A percentile compares a stretch with the other conserved stretches of the same genome.
These are phyloP conservation scores for Thaumetopoea pityocampa DNA, from an alignment of 1,140 invertebrate species.

Conservation along the genomic window DNA sequence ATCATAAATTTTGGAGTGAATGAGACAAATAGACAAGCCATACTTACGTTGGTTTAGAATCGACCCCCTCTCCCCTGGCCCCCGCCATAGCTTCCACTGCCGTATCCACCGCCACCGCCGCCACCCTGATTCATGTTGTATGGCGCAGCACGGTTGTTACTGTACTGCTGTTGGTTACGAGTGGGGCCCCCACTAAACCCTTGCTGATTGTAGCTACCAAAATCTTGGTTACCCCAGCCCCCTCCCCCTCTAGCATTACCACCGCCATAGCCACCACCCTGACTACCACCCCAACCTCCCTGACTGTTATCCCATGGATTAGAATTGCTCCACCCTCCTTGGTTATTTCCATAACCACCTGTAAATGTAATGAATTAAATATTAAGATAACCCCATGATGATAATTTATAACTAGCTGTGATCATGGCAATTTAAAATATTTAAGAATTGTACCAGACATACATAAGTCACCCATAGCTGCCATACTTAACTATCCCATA, in stretches of 20 bases:
- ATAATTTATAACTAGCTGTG: not conserved
- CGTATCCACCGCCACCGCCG: conserved; percentile 65
- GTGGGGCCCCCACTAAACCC: conserved; percentile 84
- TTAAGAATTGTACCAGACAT: too few species aligned
- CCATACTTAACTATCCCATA: too few species aligned
- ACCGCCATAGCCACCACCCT: conserved; percentile 55
- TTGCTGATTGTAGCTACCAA: conserved; percentile 86
- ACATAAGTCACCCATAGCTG: too few species aligned
- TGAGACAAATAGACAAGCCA: conserved; percentile 19
- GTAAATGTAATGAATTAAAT: too few species aligned
- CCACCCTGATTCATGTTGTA: conserved; percentile 79
- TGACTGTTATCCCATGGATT: conserved; percentile 65
- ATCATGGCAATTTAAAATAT: too few species aligned
- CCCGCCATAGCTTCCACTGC: conserved; percentile 50
- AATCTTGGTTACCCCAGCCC: conserved; percentile 78
- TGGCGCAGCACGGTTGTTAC: conserved; percentile 79
- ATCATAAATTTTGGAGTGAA: conserved; percentile 22
- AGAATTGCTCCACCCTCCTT: conserved; percentile 62
- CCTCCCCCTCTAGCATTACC: conserved; percentile 57
- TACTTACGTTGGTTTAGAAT: conserved; percentile 61
- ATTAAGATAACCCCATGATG: too few species aligned
- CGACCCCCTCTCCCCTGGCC: conserved; percentile 44
- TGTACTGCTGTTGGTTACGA: conserved; percentile 79
- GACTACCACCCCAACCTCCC: conserved; percentile 56
- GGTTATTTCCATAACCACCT: conserved; percentile 65